A percentile compares a stretch with the other conserved stretches of the same genome.
Conservation (phyloP, 2,797 vertebrate species). For the Girardinus metallicus region DNA sequence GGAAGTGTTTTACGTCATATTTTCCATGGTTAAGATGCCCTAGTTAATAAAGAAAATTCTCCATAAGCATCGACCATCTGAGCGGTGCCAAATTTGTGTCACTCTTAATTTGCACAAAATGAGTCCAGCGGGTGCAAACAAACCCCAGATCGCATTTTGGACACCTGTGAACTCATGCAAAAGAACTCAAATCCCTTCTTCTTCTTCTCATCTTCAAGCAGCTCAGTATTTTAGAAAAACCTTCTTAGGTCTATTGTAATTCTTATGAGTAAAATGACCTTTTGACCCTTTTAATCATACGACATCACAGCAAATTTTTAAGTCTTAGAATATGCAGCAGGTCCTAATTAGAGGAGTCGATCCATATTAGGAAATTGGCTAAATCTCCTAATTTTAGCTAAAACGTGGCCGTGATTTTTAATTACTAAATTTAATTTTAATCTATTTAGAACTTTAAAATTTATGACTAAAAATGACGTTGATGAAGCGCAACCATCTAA, state of each 20-base stretch:
- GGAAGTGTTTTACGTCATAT: neutral
- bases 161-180: neutral
- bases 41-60: neutral
- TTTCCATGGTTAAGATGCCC: neutral
- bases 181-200: neutral
- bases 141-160: neutral
- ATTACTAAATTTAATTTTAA: neutral
- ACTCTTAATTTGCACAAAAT: neutral
- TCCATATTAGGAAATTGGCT: neutral
- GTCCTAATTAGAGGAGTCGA: neutral
- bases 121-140: neutral
- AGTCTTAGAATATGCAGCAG: neutral
- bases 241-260: neutral
- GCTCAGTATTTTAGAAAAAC: neutral
- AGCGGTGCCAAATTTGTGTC: neutral
- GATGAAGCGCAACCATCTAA: neutral
- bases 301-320: neutral
- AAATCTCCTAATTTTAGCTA: neutral
- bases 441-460: neutral
- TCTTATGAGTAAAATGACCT: neutral
- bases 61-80: neutral
- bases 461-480: neutral
- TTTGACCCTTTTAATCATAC: neutral
- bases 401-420: neutral
- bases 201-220: neutral